Evolutionary conservation across 1,140 invertebrate species (phyloP), one percentile per base, ranked within the genome.

Genomic region (Aphelenchoides fujianensis): DNA sequence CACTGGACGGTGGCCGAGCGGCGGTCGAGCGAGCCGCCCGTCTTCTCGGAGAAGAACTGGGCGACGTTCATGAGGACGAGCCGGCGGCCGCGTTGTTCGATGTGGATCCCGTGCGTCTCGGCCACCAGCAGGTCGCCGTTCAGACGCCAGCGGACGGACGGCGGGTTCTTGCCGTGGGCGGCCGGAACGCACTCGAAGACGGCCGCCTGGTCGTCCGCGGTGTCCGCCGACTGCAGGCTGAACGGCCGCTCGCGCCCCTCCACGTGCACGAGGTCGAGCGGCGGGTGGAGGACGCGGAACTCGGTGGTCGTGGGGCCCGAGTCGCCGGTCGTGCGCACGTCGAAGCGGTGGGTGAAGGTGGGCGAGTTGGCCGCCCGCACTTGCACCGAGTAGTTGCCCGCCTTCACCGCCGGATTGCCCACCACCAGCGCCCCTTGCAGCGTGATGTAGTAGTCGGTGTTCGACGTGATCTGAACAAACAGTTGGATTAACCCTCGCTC

Each of bases 141-240:
- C 9, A 70, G 23, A n/a, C 41, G 30, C 69, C 61, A 70, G n/a
- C 35, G 31, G 53, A 70, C 67, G 34, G 52, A 28, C 31, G 62
- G 30, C 23, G 61, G 61, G 19, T 67, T 19, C 52, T 23, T 35
- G 19, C 28, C 59, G 27, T 36, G 34, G 16, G 34, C 31, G 67
- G 23, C 27, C 9, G 69, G 69, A 68, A 70, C 61, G 67, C 69
- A 70, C 55, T 70, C 69, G 35, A 70, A 70, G 32, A 30, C 67
- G 27, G 69, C 28, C 2, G 69, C 27, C 28, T 27, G n/a, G n/a
- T n/a, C n/a, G 28, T n/a, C n/a, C n/a, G n/a, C 27, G 28, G 16
- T 27, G 1, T 30, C 57, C 2, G 16, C 28, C n/a, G 57, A 61
- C 36, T 34, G 16, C 2, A 61, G 27, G 27, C n/a, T 19, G 37